These are phyloP conservation scores for Cricetomys ansorgei DNA, from an alignment of 2,113 vertebrate genomes.

Conservation along the genomic window DNA sequence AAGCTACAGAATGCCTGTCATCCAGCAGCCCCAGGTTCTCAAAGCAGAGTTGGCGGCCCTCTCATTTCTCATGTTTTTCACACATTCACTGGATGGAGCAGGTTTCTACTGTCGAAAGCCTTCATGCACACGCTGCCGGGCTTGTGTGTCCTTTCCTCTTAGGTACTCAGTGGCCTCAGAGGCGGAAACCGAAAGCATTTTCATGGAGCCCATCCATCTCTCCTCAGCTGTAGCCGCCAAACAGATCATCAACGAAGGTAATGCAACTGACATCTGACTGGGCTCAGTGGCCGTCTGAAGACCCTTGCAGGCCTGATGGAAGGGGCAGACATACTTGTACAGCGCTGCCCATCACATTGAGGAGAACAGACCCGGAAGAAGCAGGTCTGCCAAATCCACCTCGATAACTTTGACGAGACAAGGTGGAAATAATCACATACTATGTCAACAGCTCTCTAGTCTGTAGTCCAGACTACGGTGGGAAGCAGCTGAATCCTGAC, in stretches of 20 bases:
- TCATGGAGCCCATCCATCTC: constrained; percentile 98
- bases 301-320: rapidly evolving
- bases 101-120: background rate
- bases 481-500: background rate
- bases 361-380: background rate
- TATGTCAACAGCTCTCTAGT: background rate
- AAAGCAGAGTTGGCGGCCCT: no score
- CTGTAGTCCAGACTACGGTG: background rate
- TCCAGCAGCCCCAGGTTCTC: background rate
- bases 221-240: constrained; percentile 95
- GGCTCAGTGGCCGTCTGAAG: background rate
- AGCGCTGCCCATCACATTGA: background rate
- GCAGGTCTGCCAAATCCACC: background rate
- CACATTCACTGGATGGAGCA: rapidly evolving
- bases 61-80: background rate
- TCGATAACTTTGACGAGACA: background rate
- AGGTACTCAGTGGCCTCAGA: constrained; percentile 94
- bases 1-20: background rate
- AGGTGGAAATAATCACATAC: background rate
- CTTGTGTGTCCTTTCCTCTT: constrained; percentile 26
- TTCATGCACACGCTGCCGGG: no score
- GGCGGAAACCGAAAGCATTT: constrained; percentile 94
- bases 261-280: background rate
- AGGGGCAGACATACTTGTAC: background rate
- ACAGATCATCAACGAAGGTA: constrained; percentile 96